phyloP scores from a whole-genome alignment of 2,797 vertebrate species.

The Chrysocyon brachyurus region DNA sequence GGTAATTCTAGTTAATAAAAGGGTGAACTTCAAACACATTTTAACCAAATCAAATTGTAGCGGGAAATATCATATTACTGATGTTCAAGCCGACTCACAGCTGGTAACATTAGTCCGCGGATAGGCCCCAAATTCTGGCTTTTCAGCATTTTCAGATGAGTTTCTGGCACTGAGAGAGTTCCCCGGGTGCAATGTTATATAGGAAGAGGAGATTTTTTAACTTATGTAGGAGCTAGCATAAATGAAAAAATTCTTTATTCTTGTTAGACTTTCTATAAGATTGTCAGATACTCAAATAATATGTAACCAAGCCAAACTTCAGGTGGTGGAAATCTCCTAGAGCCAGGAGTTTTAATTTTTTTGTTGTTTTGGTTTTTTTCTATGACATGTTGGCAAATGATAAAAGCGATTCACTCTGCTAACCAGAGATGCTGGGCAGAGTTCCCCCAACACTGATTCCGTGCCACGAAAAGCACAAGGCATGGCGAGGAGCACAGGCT shows the following conservation, averaged over 20 bases:
- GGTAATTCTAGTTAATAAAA: constrained; percentile 85
- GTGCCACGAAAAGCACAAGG: constrained; percentile 79
- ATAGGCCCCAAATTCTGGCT: constrained; percentile 79
- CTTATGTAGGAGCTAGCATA: constrained; percentile 67
- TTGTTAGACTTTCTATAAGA: constrained; percentile 74
- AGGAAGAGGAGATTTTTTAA: constrained; percentile 79
- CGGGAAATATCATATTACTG: constrained; percentile 83
- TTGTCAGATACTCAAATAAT: constrained; percentile 78
- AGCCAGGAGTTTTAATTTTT: constrained; percentile 74
- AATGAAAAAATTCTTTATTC: constrained; percentile 73
- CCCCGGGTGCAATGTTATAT: constrained; percentile 72
- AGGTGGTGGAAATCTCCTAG: constrained; percentile 75
- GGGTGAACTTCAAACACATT: constrained; percentile 84
- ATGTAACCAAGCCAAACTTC: constrained; percentile 73
- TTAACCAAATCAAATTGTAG: constrained; percentile 86
- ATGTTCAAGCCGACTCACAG: constrained; percentile 78
- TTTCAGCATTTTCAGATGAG: constrained; percentile 80
- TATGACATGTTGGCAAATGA: constrained; percentile 83
- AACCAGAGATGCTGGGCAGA: constrained; percentile 82
- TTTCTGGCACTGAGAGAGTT: constrained; percentile 73
- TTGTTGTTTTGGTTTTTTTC: constrained; percentile 73
- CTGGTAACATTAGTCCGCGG: constrained; percentile 81
- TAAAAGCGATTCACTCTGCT: constrained; percentile 81
- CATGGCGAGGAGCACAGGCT: constrained; percentile 26
- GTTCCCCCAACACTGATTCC: constrained; percentile 77